Percentiles rank a stretch among this genome's conserved stretches.
phyloP scores from a whole-genome alignment of 2,797 vertebrate genomes.

The Diplodus puntazzo region DNA sequence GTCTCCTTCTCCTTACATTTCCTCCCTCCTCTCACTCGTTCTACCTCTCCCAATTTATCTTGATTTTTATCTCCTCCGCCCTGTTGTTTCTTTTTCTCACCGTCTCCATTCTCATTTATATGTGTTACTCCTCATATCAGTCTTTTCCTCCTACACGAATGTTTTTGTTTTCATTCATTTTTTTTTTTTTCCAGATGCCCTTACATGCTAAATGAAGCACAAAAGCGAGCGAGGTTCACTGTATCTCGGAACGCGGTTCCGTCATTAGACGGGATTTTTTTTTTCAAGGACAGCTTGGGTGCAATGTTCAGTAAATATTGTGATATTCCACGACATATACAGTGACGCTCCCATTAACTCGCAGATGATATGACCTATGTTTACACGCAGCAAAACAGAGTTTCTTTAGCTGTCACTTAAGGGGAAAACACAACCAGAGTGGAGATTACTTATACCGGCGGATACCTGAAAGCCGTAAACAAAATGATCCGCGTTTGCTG shows the following conservation, averaged over 20 bases:
- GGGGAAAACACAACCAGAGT: constrained; percentile 54
- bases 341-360: constrained; percentile 22
- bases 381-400: constrained; percentile 14
- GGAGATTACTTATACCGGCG: constrained; percentile 37
- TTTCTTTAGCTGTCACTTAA: constrained; percentile 33
- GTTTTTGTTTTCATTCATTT: constrained; percentile 29
- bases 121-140: constrained; percentile 26
- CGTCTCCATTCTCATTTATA: constrained; percentile 29
- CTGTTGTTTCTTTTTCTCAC: background rate
- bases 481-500: constrained; percentile 41
- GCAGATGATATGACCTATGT: constrained; percentile 19
- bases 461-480: constrained; percentile 50
- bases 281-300: background rate
- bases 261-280: constrained; percentile 1
- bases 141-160: constrained; percentile 21
- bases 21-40: background rate
- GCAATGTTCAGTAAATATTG: constrained; percentile 31
- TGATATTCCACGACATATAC: constrained; percentile 24
- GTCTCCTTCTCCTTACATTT: constrained; percentile 17
- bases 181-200: constrained; percentile 18
- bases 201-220: constrained; percentile 51
- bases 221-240: constrained; percentile 22
- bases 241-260: constrained; percentile 3
- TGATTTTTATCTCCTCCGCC: constrained; percentile 30
- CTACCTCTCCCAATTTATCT: constrained; percentile 53